phyloP scores from a whole-genome alignment of 1,140 invertebrate genomes.

The Neodiprion pinetum region DNA sequence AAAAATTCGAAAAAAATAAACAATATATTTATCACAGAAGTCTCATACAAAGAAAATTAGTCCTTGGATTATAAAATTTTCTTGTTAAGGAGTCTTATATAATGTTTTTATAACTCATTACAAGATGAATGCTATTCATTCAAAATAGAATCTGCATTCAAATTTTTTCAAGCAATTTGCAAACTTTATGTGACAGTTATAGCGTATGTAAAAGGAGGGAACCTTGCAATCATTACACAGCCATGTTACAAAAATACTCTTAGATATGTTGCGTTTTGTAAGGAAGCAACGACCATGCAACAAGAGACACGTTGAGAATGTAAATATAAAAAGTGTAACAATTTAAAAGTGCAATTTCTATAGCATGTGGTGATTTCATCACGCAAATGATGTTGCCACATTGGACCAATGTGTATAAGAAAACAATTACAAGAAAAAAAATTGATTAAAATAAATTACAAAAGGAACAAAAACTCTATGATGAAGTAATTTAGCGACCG shows the following conservation, averaged over 20 bases:
- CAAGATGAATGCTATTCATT: not conserved
- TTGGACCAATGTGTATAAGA: conserved; percentile 43
- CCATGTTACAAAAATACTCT: not conserved
- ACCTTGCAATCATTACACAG: not conserved
- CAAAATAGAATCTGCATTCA: not conserved
- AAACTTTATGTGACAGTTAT: not conserved
- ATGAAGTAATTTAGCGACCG: conserved; percentile 30
- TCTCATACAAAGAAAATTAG: not conserved
- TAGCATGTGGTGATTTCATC: conserved; percentile 33
- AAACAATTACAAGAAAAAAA: conserved; percentile 26
- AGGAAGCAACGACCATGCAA: not conserved
- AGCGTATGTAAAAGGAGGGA: not conserved
- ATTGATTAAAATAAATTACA: conserved; percentile 29
- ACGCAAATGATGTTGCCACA: conserved; percentile 39
- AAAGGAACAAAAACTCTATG: not conserved
- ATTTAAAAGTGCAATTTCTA: conserved; percentile 48
- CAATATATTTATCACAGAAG: not conserved
- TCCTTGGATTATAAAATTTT: not conserved
- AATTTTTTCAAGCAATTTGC: not conserved
- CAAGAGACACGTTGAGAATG: conserved; percentile 27
- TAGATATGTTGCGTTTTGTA: not conserved
- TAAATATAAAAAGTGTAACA: conserved; percentile 40
- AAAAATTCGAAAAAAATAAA: not conserved
- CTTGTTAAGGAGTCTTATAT: not conserved
- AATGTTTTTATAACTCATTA: not conserved